A percentile compares a stretch with the other conserved stretches of the same genome.
phyloP scores from a whole-genome alignment of 2,797 vertebrate genomes.

The Onychomys arenicola region DNA sequence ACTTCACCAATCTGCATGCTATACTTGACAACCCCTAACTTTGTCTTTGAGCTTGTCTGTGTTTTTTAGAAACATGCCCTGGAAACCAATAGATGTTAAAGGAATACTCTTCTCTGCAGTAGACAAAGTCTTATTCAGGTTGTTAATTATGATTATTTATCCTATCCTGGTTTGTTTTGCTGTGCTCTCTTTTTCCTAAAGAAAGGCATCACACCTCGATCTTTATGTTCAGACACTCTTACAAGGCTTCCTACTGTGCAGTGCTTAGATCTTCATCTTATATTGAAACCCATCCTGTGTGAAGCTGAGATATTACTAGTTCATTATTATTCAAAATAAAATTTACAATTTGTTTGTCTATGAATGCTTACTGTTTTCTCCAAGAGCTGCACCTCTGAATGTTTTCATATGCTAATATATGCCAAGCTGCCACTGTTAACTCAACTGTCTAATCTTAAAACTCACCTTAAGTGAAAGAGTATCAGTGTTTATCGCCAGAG shows the following conservation, averaged over 20 bases:
- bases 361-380: slow-evolving; percentile 81
- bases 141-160: slow-evolving; percentile 51
- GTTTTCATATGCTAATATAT: slow-evolving; percentile 82
- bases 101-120: background rate
- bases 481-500: slow-evolving; percentile 70
- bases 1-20: background rate
- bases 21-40: background rate
- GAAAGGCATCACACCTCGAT: slow-evolving; percentile 12
- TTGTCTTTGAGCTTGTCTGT: background rate
- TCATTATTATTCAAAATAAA: slow-evolving; percentile 74
- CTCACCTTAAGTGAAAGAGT: slow-evolving; percentile 67
- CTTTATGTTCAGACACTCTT: slow-evolving; percentile 62
- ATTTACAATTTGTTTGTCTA: slow-evolving; percentile 82
- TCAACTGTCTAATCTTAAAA: slow-evolving; percentile 66
- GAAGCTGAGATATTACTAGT: slow-evolving; percentile 74
- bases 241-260: slow-evolving; percentile 24
- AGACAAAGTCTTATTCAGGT: background rate
- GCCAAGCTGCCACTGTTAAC: slow-evolving; percentile 73
- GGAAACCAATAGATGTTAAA: background rate
- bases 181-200: background rate
- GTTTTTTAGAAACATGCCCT: background rate
- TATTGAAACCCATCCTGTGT: slow-evolving; percentile 44
- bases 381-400: slow-evolving; percentile 68
- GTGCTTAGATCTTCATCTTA: slow-evolving; percentile 45
- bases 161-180: background rate